Evolutionary conservation across 1,140 invertebrate species (phyloP), one percentile per base, ranked within the genome.

Genomic region (Phocides pigmalion): DNA sequence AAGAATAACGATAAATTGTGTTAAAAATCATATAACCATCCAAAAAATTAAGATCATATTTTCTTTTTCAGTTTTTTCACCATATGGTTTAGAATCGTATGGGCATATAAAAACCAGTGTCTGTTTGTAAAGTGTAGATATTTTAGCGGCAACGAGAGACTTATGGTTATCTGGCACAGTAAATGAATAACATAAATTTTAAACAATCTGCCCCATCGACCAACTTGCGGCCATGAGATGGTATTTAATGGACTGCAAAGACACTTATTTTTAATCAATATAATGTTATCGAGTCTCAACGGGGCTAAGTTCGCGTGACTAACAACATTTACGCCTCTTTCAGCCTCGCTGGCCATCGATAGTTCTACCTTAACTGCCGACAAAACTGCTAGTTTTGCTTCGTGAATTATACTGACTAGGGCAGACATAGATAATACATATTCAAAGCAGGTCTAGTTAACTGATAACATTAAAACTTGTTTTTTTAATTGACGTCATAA

Each of bases 251-350:
- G 67, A 49, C 67, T 63, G 14, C 20, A 62, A 51, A 66, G 49
- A 65, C 39, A 70, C 58, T 68, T 64, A 63, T 62, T 73, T 72
- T 72, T 74, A 81, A 79, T 85, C 72, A 77, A 82, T 79, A 78
- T 70, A 68, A 46, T 56, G 76, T 68, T 72, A 51, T 72, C 66
- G n/a, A 62, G 64, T 58, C 66, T 50, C 63, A 12, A 37, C 59
- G 68, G 64, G 50, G 62, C 56, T 44, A 41, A 44, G 37, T 50
- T 87, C 47, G 84, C 84, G 84, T 84, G 84, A 76, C 77, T 49
- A 65, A 65, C 16, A 63, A 73, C 72, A 76, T 78, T 82, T 69
- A 74, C 69, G 72, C 70, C 53, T 63, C 56, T 61, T 61, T 25
- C 42, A 61, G 56, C 42, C 44, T 15, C 42, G 28, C 32, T 47